Conservation (phyloP, 2,113 vertebrate species). For the Lophotis ruficrista region DNA sequence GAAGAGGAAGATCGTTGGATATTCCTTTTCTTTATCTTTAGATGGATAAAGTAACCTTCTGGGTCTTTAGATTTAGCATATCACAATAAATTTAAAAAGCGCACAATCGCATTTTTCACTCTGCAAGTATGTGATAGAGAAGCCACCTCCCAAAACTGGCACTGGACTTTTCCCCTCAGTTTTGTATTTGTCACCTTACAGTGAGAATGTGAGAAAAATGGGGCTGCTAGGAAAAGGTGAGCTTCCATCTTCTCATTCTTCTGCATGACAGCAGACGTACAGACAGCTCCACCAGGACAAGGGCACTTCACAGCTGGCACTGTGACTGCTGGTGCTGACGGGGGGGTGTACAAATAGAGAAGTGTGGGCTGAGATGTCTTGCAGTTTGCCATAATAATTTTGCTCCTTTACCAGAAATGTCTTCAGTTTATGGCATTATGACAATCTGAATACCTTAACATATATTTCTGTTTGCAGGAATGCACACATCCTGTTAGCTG, state of each 20-base stretch:
- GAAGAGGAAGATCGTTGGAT: not conserved
- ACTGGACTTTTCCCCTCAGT: not conserved
- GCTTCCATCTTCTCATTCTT: not conserved
- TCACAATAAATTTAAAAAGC: not conserved
- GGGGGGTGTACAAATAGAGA: fast-evolving
- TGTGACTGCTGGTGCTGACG: not conserved
- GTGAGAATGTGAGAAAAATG: not conserved
- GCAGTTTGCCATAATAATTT: not conserved
- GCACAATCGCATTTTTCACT: not conserved
- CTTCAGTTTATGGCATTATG: not conserved
- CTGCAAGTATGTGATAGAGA: not conserved
- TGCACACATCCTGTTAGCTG: not conserved
- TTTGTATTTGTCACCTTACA: not conserved
- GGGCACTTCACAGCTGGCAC: not conserved
- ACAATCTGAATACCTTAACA: not conserved
- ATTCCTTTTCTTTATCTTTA: not conserved
- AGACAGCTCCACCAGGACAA: not conserved
- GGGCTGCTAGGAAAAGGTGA: not conserved
- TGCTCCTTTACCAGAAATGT: not conserved
- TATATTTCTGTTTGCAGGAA: not conserved
- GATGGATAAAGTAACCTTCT: not conserved
- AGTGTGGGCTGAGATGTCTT: not conserved
- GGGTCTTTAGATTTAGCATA: not conserved
- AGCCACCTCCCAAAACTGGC: not conserved
- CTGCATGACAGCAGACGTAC: not conserved